Evolutionary conservation across 2,113 vertebrate species (phyloP).

Genomic region (Eidolon helvum): DNA sequence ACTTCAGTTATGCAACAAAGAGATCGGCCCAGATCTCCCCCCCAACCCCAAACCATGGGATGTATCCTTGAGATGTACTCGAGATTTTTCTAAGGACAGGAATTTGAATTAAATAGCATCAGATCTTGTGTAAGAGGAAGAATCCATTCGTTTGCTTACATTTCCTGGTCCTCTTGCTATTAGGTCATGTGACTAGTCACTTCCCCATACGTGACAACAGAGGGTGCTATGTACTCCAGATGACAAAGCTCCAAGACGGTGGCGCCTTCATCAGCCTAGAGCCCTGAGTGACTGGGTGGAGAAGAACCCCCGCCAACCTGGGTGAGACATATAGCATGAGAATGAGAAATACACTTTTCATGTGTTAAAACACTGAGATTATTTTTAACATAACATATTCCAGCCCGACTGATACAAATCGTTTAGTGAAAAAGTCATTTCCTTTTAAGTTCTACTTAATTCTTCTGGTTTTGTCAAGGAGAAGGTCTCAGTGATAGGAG

Average conservation of each 20-base stretch:
- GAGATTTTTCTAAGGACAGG: neutral
- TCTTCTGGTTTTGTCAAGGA: neutral
- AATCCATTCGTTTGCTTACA: neutral
- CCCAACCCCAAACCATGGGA: neutral
- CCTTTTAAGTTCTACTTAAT: neutral
- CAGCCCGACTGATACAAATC: neutral
- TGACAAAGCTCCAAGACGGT: rapidly evolving
- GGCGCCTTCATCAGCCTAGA: neutral
- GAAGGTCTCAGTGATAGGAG: neutral
- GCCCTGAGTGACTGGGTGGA: neutral
- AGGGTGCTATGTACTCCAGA: neutral
- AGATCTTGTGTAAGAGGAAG: neutral
- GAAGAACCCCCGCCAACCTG: too few relatives aligned
- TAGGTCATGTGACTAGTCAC: neutral
- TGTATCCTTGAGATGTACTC: neutral
- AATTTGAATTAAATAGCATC: neutral
- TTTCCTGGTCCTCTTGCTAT: neutral
- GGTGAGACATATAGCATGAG: neutral
- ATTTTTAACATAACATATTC: neutral
- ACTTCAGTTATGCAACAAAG: neutral
- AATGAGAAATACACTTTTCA: neutral
- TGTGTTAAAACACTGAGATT: neutral
- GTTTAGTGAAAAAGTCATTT: neutral
- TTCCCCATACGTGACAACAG: rapidly evolving
- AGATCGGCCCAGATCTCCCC: neutral